These are phyloP conservation scores for Pelvicachromis taeniatus DNA, from an alignment of 2,113 vertebrate species.

Conservation along the genomic window DNA sequence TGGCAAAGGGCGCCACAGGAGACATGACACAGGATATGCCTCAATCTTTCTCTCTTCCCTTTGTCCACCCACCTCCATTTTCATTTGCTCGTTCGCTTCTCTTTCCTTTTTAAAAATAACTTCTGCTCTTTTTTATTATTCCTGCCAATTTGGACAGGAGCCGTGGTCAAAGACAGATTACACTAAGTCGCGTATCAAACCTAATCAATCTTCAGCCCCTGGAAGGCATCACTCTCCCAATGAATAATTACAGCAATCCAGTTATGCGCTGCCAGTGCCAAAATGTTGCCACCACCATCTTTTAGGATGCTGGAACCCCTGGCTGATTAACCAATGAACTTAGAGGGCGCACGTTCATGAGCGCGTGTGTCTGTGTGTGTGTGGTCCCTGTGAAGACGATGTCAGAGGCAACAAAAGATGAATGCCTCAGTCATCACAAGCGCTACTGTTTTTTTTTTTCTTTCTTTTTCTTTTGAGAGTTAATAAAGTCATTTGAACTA, in stretches of 20 bases:
- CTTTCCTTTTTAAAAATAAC: slow-evolving; percentile 49
- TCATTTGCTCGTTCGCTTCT: slow-evolving; percentile 23
- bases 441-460: neutral
- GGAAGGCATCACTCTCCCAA: slow-evolving; percentile 73
- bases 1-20: slow-evolving; percentile 19
- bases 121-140: slow-evolving; percentile 60
- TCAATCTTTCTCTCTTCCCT: slow-evolving; percentile 47
- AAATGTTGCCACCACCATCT: slow-evolving; percentile 66
- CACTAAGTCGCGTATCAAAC: slow-evolving; percentile 72
- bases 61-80: slow-evolving; percentile 50
- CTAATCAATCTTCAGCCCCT: slow-evolving; percentile 75
- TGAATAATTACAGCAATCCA: slow-evolving; percentile 74
- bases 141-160: slow-evolving; percentile 72
- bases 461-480: neutral
- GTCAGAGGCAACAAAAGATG: neutral
- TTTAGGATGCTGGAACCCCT: slow-evolving; percentile 37
- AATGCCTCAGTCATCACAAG: neutral
- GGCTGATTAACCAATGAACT: slow-evolving; percentile 49
- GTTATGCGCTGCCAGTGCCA: slow-evolving; percentile 64
- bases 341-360: slow-evolving; percentile 7
- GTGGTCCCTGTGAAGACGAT: neutral
- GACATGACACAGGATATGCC: slow-evolving; percentile 37
- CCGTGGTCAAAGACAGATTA: slow-evolving; percentile 75
- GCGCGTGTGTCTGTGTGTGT: neutral
- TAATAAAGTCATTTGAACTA: slow-evolving; percentile 21